A percentile compares a stretch with the other conserved stretches of the same genome.
phyloP scores from a whole-genome alignment of 2,888 invertebrate species.

The Trypoxylon attenuatum region DNA sequence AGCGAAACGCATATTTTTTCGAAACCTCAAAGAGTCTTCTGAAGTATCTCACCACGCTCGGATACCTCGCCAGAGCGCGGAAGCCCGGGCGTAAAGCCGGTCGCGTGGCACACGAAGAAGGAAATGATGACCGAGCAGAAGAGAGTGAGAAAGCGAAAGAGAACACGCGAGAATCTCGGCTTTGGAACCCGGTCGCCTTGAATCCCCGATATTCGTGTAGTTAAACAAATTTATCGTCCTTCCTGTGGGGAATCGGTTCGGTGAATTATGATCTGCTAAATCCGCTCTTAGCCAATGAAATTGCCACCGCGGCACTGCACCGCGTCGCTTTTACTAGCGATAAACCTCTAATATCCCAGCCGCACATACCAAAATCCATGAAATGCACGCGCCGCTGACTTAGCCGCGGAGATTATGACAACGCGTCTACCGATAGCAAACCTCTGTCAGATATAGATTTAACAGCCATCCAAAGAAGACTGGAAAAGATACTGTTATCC shows the following conservation, averaged over 20 bases:
- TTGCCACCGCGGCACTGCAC: background rate
- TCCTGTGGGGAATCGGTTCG: conserved; percentile 3
- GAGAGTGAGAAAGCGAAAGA: no score
- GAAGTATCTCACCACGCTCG: conserved; percentile 8
- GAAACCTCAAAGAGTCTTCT: background rate
- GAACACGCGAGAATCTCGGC: no score
- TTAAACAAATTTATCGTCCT: conserved; percentile 13
- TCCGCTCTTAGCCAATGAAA: background rate
- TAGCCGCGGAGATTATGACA: no score
- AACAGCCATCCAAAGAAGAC: no score
- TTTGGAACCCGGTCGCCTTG: no score
- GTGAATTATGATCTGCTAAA: conserved; percentile 28
- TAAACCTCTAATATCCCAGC: conserved; percentile 13
- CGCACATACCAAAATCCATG: background rate
- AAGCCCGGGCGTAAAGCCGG: background rate
- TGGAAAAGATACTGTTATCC: no score
- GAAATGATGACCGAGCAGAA: background rate
- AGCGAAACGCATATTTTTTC: conserved; percentile 1
- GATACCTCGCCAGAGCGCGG: background rate
- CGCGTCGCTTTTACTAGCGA: conserved; percentile 13
- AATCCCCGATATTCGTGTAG: background rate
- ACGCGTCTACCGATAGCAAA: no score
- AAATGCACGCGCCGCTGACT: no score
- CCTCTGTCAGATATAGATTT: no score
- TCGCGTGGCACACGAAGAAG: background rate